Evolutionary conservation across 2,113 vertebrate genomes (phyloP).

Genomic region (Craseonycteris thonglongyai): DNA sequence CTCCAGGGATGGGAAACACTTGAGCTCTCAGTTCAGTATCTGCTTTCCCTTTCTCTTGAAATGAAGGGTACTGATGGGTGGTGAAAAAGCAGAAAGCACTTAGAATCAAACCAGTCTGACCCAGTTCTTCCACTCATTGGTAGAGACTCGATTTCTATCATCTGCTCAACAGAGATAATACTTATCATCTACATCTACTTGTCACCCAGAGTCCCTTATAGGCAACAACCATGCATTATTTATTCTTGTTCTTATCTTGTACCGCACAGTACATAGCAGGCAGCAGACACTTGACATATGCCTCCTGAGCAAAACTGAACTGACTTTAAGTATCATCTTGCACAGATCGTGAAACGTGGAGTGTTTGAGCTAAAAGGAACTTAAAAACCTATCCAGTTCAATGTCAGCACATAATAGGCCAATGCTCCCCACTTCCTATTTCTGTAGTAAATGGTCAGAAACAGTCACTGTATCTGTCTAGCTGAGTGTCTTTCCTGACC

Average conservation of each 20-base stretch:
- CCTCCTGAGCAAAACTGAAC: background rate
- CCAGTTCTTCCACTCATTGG: background rate
- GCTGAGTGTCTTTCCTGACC: background rate
- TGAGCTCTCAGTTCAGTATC: background rate
- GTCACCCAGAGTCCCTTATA: background rate
- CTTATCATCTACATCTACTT: background rate
- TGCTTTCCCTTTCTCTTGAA: background rate
- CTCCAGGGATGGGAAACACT: background rate
- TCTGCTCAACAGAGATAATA: background rate
- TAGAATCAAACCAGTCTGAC: background rate
- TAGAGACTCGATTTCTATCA: background rate
- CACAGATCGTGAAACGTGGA: background rate
- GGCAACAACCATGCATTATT: background rate
- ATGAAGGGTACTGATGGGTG: background rate
- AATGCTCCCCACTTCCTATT: background rate
- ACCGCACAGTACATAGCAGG: background rate
- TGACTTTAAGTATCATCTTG: background rate
- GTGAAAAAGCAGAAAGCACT: background rate
- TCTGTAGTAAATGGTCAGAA: background rate
- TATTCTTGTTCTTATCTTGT: background rate
- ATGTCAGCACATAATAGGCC: background rate
- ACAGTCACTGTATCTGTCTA: background rate
- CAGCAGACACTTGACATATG: background rate
- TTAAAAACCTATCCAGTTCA: background rate
- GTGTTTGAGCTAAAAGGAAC: background rate